A percentile compares a stretch with the other conserved stretches of the same genome.
Conservation (phyloP, 2,888 invertebrate species). For the Tuta absoluta region DNA sequence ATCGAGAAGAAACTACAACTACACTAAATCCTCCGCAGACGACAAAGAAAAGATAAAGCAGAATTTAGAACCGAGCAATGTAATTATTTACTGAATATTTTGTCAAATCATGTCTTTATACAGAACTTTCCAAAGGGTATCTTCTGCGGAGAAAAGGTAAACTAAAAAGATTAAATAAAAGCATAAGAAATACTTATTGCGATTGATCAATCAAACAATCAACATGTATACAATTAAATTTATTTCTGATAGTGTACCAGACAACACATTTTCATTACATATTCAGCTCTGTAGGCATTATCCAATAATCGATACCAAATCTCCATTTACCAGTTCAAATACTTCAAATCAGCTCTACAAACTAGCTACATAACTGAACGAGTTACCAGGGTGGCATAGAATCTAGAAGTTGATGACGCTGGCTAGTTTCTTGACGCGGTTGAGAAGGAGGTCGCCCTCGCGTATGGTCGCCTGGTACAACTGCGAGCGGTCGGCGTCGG, state of each 20-base stretch:
- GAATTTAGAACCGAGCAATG: no score
- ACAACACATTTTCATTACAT: constrained; percentile 5
- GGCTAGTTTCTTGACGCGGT: constrained; percentile 98
- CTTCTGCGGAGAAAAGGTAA: not conserved
- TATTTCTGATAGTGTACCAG: constrained; percentile 3
- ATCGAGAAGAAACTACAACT: no score
- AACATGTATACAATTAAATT: not conserved
- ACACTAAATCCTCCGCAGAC: no score
- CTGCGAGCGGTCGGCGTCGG: constrained; percentile 80
- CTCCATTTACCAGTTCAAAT: not conserved
- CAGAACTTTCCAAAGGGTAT: not conserved
- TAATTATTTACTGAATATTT: no score
- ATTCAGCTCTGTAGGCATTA: constrained; percentile 14
- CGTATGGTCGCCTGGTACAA: constrained; percentile 98
- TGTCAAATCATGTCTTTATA: not conserved
- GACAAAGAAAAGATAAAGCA: no score
- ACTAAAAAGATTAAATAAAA: not conserved
- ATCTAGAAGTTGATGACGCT: constrained; percentile 98
- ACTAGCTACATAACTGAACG: constrained; percentile 24
- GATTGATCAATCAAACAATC: constrained; percentile 4
- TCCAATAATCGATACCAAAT: not conserved
- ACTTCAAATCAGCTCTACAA: constrained; percentile 20
- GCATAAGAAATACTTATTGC: not conserved
- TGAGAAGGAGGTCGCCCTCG: constrained; percentile 98
- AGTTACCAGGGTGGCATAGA: constrained; percentile 35